These are phyloP conservation scores for Limnothrissa miodon DNA, from an alignment of 2,113 vertebrate species.

Conservation along the genomic window DNA sequence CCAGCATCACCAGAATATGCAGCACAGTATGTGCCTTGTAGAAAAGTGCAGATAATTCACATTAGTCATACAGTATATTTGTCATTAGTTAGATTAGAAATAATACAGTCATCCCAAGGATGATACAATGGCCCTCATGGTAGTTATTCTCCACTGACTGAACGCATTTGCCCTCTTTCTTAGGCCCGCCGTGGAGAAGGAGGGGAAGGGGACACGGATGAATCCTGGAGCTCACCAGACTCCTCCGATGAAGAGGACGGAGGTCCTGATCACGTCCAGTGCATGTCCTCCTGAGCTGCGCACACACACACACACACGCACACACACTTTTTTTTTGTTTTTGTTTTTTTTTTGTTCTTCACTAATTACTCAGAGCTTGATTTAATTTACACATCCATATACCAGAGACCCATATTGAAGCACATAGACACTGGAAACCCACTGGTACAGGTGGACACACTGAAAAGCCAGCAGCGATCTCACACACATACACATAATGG, in stretches of 20 bases:
- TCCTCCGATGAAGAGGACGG: constrained; percentile 88
- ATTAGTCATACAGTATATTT: background rate
- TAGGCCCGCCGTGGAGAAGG: constrained; percentile 78
- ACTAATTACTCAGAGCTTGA: constrained; percentile 9
- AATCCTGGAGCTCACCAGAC: constrained; percentile 87
- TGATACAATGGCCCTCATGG: background rate
- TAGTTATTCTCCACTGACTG: background rate
- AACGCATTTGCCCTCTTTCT: background rate
- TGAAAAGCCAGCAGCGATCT: constrained; percentile 47
- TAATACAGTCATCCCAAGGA: background rate
- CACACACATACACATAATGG: constrained; percentile 45
- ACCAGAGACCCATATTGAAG: constrained; percentile 64
- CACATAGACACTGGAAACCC: constrained; percentile 67
- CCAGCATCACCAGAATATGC: background rate
- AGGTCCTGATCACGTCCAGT: constrained; percentile 89
- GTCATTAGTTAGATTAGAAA: background rate
- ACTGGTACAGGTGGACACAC: constrained; percentile 60
- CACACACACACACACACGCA: constrained; percentile 25
- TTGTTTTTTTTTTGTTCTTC: background rate
- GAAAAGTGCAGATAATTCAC: background rate
- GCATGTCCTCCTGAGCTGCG: constrained; percentile 88
- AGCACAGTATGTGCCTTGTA: background rate
- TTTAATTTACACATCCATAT: constrained; percentile 11
- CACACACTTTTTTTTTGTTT: constrained; percentile 3
- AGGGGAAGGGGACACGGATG: constrained; percentile 81